Evolutionary conservation across 2,113 vertebrate species (phyloP).

Genomic region (Trogon melanurus): DNA sequence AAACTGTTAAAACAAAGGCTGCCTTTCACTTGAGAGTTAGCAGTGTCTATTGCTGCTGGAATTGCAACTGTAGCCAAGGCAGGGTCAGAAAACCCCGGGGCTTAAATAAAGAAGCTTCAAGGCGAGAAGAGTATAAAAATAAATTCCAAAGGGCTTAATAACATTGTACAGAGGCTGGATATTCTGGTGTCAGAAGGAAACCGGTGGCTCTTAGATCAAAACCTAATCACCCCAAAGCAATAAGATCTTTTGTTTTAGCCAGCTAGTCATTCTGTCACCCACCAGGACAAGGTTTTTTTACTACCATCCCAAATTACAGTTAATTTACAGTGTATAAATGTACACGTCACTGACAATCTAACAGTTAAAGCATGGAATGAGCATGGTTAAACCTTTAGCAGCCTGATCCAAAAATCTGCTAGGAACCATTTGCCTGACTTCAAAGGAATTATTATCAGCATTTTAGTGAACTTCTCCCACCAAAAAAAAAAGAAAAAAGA

Average conservation of each 20-base stretch:
- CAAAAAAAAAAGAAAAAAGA: background rate
- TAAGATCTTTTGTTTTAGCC: slow-evolving; percentile 41
- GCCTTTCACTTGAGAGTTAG: background rate
- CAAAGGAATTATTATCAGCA: slow-evolving; percentile 21
- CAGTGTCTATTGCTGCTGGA: slow-evolving; percentile 31
- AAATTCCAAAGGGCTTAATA: slow-evolving; percentile 65
- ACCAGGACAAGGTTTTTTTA: background rate
- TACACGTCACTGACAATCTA: background rate
- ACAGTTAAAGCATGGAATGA: background rate
- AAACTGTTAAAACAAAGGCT: slow-evolving; percentile 22
- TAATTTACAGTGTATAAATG: background rate
- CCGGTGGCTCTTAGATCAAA: slow-evolving; percentile 53
- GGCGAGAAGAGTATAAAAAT: slow-evolving; percentile 56
- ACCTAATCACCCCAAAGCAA: slow-evolving; percentile 19
- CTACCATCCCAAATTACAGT: background rate
- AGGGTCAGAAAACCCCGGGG: slow-evolving; percentile 48
- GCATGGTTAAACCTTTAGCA: background rate
- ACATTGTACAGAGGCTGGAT: slow-evolving; percentile 39
- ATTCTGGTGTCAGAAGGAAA: slow-evolving; percentile 54
- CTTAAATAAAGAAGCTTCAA: slow-evolving; percentile 59
- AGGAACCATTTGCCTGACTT: slow-evolving; percentile 19
- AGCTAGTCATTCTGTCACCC: background rate
- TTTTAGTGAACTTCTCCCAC: background rate
- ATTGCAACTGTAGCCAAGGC: background rate
- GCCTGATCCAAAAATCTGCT: slow-evolving; percentile 21